phyloP scores from a whole-genome alignment of 2,113 vertebrate genomes.

The Taurulus bubalis region DNA sequence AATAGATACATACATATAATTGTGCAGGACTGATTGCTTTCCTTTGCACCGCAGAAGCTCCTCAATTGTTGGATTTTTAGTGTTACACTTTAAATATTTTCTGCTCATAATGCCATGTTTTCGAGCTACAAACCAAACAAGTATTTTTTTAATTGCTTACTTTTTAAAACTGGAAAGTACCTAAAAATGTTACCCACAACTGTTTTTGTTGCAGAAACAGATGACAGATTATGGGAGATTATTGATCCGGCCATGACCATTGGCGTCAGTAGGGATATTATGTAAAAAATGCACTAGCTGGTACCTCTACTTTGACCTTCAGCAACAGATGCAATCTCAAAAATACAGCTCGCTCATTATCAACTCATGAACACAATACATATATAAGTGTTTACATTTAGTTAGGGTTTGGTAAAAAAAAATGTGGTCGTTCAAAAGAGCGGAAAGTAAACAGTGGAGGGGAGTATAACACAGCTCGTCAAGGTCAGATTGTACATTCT shows the following conservation, averaged over 20 bases:
- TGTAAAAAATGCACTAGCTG: neutral
- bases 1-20: neutral
- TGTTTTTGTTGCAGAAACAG: conserved; percentile 3
- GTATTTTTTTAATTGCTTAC: no score
- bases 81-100: neutral
- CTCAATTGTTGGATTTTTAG: neutral
- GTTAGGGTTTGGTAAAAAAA: neutral
- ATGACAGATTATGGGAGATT: conserved; percentile 48
- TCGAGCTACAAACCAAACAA: neutral
- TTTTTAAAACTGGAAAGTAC: neutral
- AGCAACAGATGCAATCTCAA: conserved; percentile 23
- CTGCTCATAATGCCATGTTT: neutral
- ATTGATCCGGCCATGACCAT: conserved; percentile 34
- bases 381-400: neutral
- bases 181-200: neutral
- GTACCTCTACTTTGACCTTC: conserved; percentile 56
- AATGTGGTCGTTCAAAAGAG: neutral
- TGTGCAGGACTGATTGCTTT: neutral
- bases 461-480: conserved; percentile 29
- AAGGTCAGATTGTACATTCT: conserved; percentile 70
- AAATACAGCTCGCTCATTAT: conserved; percentile 4
- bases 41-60: neutral
- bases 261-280: neutral
- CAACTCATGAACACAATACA: neutral
- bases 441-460: neutral